These are phyloP conservation scores for Strigamia crassipes DNA, from an alignment of 2,888 invertebrate species.

Conservation along the genomic window DNA sequence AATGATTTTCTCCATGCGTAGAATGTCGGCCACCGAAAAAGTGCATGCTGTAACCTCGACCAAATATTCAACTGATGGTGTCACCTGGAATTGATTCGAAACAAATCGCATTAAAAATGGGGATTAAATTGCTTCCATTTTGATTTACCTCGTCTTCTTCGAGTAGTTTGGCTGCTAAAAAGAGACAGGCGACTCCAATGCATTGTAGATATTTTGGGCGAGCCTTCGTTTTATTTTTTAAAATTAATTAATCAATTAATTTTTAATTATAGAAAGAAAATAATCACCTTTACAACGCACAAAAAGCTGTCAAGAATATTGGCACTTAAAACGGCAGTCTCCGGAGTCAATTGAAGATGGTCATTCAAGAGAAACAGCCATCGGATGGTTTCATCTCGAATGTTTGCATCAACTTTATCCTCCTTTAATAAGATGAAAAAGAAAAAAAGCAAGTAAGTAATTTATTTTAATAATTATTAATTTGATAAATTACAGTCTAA, in stretches of 20 bases:
- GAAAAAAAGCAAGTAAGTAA: neutral
- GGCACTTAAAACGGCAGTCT: conserved; percentile 46
- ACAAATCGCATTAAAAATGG: neutral
- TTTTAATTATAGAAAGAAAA: neutral
- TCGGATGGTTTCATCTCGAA: conserved; percentile 43
- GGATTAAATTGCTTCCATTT: conserved; percentile 6
- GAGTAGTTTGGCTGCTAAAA: conserved; percentile 71
- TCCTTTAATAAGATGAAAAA: conserved; percentile 13
- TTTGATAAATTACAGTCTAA: neutral
- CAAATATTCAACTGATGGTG: conserved; percentile 58
- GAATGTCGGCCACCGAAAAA: conserved; percentile 81
- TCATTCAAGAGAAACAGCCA: conserved; percentile 45
- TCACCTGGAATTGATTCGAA: conserved; percentile 54
- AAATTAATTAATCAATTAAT: no score
- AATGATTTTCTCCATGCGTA: conserved; percentile 83
- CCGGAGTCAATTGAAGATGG: conserved; percentile 44
- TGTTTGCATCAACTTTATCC: neutral
- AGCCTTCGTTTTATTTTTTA: conserved; percentile 42
- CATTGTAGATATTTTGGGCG: conserved; percentile 81
- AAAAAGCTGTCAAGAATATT: conserved; percentile 48
- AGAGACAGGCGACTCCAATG: conserved; percentile 83
- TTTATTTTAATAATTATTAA: neutral
- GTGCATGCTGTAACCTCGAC: conserved; percentile 67
- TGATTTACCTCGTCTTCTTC: conserved; percentile 61
- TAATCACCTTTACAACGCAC: conserved; percentile 48